Percentiles rank a stretch among this genome's conserved stretches.
These are phyloP conservation scores for Delia radicum DNA, from an alignment of 1,140 invertebrate genomes.

Conservation along the genomic window DNA sequence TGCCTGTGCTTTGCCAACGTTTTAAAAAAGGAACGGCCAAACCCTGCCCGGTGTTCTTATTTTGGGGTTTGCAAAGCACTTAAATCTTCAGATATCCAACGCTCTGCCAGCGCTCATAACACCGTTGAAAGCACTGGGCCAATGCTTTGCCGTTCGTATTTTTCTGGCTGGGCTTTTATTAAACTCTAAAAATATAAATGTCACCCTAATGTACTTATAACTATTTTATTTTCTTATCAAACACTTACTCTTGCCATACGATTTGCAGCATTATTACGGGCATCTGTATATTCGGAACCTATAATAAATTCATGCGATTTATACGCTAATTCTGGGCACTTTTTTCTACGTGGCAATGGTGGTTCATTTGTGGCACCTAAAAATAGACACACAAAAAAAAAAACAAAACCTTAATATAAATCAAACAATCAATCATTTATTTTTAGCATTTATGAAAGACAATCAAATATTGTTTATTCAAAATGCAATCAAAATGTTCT, in stretches of 20 bases:
- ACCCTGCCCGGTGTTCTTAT: too few species aligned
- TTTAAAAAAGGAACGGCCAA: too few species aligned
- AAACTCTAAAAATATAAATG: too few species aligned
- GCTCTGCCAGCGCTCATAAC: too few species aligned
- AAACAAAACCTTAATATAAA: neutral
- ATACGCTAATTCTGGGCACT: constrained; percentile 82
- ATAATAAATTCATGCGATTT: constrained; percentile 78
- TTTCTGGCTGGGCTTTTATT: too few species aligned
- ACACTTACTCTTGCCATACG: constrained; percentile 50
- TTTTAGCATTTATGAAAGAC: neutral
- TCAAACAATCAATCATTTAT: neutral
- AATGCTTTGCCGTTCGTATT: too few species aligned
- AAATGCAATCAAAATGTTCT: neutral
- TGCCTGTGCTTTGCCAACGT: too few species aligned
- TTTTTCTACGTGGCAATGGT: constrained; percentile 79
- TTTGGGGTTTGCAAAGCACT: too few species aligned
- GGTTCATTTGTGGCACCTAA: constrained; percentile 66
- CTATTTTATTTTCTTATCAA: too few species aligned
- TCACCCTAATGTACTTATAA: too few species aligned
- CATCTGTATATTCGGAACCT: constrained; percentile 58
- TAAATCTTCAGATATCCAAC: too few species aligned
- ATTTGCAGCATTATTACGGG: constrained; percentile 48
- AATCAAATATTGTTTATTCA: neutral
- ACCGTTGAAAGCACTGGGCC: too few species aligned
- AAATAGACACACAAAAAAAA: constrained; percentile 3